Evolutionary conservation across 2,797 vertebrate species (phyloP), one percentile per base, ranked within the genome.

Genomic region (Rousettus madagascariensis): DNA sequence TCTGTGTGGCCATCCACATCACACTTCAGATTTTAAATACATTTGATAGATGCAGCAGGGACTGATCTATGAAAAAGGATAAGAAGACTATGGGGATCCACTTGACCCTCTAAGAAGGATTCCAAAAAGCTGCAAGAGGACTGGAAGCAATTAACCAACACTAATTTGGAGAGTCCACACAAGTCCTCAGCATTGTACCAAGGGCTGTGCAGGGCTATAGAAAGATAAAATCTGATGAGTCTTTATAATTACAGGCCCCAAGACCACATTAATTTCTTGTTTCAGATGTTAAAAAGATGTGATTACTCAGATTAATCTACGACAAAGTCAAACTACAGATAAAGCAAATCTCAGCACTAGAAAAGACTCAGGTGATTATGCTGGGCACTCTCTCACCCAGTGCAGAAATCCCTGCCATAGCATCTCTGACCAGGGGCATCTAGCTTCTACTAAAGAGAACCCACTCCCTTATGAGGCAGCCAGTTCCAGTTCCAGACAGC

Each of bases 241-340:
- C 63, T 93, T 87, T 95, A 89, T 85, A 95, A 93, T 86, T 55
- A 72, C 6, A 72, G 61, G 38, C 65, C 86, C 86, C 61, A 75
- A 86, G 6, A 77, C 55, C 61, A 87, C 49, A 74, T 7, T 74
- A n/a, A 80, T 80, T 63, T 89, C 61, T 96, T 91, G 75, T 79
- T 93, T 95, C 36, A 51, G 33, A 22, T 71, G 53, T 46, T 85
- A 55, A 90, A 92, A 93, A 88, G 19, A 87, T 41, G 33, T 92
- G 65, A 77, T 77, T 65, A 65, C 72, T 95, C 79, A 91, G 82
- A 86, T 12, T 75, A 53, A 94, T 53, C 79, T 71, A 75, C 41
- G 83, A 89, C 57, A 90, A 91, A 95, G 36, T 78, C 12, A 83
- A 91, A 85, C 65, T 65, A 95, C 30, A 95, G 59, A 43, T 13